Evolutionary conservation across 2,797 vertebrate genomes (phyloP), one percentile per base, ranked within the genome.

Genomic region (Lepilemur septentrionalis): DNA sequence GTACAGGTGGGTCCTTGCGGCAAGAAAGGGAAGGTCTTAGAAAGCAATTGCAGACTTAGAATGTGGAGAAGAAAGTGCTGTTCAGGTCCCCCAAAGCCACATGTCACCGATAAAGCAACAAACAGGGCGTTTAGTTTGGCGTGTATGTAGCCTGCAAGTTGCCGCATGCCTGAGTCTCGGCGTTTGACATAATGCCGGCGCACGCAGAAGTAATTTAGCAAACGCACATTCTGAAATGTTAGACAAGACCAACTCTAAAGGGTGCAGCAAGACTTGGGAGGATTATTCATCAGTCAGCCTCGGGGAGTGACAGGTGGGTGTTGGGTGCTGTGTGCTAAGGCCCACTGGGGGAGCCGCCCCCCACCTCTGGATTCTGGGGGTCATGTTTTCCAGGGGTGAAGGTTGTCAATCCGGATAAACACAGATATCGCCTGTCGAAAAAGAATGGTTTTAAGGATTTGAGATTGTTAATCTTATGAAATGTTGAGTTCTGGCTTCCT

Each of bases 231-330:
- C 83, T 11, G 73, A 96, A 97, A 97, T 88, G 86, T 86, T 96
- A 59, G 30, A 20, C 23, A 52, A 85, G 63, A 84, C 70, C 85
- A 43, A 28, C 69, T 96, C 95, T 30, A 61, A 50, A 89, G 94
- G 0, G 1, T 28, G 41, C 32, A 8, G 28, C 48, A 67, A 55
- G 89, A 13, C 63, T 25, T 1, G 9, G 20, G 84, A 63, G 90
- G n/a, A 61, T 92, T 94, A 7, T 72, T 90, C 96, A 88, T 95
- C 59, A 7, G 73, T 55, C 89, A 32, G 81, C 76, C 72, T 79
- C 76, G 89, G 91, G 90, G 59, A 94, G 91, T 95, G 95, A 89
- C 73, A 85, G 48, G 73, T 30, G 59, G 97, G 95, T 48, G 41
- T 50, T 0, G 0, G 57, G 30, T 97, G 82, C 97, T 94, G 35